Evolutionary conservation across 1,140 invertebrate species (phyloP), one percentile per base, ranked within the genome.

Genomic region (Tachypleus tridentatus): DNA sequence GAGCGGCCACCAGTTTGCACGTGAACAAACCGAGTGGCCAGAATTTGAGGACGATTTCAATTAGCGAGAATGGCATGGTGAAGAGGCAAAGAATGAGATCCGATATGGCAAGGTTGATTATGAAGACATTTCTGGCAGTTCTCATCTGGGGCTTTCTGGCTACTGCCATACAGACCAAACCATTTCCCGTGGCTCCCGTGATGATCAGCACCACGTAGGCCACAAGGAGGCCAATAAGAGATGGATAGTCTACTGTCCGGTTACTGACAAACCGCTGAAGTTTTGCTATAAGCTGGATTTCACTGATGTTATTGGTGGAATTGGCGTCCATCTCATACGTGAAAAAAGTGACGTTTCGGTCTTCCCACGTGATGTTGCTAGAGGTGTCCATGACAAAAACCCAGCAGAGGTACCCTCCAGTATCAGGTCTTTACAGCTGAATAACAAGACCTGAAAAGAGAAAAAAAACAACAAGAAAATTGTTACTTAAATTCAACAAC

Each of bases 101-200:
- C 49, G 88, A 90, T 7, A 91, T 85, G 6, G 89, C 89, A 69
- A 92, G 76, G 77, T 93, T 93, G 11, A 91, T 83, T 64, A 93
- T 91, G 76, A 92, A 91, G 74, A 92, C 85, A 77, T 93, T 92
- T n/a, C 89, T 9, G 88, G 86, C 50, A 54, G 89, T 91, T 51
- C 88, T 77, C 88, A 93, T 92, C n/a, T 83, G 81, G 49, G 87
- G 83, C 72, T 91, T 91, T 61, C 85, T 78, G 11, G 86, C 82
- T n/a, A 87, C 87, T 51, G 86, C 86, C 67, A 84, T 81, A 69
- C 89, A 87, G 63, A 91, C 88, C 6, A 93, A 78, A 11, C 82
- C 83, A 77, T 92, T 92, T 51, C 89, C 89, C 58, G 85, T 76
- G 5, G 86, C 82, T 5, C 89, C 89, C 60, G 89, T 82, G 4